These are phyloP conservation scores for Muricea muricata DNA, from an alignment of 92 coral and sea anemone genomes.

Conservation along the genomic window DNA sequence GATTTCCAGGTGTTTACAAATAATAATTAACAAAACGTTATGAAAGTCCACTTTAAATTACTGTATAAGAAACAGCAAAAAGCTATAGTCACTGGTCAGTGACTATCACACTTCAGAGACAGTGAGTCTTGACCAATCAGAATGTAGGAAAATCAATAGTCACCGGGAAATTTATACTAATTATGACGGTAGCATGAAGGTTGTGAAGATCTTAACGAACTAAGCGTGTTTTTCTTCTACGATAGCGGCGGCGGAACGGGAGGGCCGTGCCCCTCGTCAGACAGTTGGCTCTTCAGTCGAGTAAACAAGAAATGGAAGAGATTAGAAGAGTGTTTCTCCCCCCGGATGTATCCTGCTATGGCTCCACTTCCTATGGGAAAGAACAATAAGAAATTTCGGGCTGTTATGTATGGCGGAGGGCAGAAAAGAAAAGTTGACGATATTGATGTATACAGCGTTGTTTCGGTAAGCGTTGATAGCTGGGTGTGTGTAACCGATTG, in stretches of 20 bases:
- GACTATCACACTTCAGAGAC: too few relatives aligned
- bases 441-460: conserved; percentile 37
- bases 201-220: background rate
- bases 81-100: too few relatives aligned
- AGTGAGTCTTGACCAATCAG: too few relatives aligned
- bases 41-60: too few relatives aligned
- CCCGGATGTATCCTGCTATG: conserved; percentile 85
- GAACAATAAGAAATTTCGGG: conserved; percentile 61
- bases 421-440: conserved; percentile 56
- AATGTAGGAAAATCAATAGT: too few relatives aligned
- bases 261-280: conserved; percentile 96
- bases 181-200: too few relatives aligned
- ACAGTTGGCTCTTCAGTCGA: conserved; percentile 87
- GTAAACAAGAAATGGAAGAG: conserved; percentile 76
- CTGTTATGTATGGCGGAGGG: conserved; percentile 87
- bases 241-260: conserved; percentile 95
- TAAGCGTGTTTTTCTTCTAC: background rate
- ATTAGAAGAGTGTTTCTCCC: conserved; percentile 82
- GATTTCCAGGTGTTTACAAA: too few relatives aligned
- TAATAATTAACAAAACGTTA: too few relatives aligned
- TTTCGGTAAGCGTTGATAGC: conserved; percentile 43
- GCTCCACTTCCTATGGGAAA: conserved; percentile 85
- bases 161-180: too few relatives aligned
- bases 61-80: too few relatives aligned
- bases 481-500: too few relatives aligned